phyloP scores from a whole-genome alignment of 1,140 invertebrate species.

The Rhopalosiphum padi region DNA sequence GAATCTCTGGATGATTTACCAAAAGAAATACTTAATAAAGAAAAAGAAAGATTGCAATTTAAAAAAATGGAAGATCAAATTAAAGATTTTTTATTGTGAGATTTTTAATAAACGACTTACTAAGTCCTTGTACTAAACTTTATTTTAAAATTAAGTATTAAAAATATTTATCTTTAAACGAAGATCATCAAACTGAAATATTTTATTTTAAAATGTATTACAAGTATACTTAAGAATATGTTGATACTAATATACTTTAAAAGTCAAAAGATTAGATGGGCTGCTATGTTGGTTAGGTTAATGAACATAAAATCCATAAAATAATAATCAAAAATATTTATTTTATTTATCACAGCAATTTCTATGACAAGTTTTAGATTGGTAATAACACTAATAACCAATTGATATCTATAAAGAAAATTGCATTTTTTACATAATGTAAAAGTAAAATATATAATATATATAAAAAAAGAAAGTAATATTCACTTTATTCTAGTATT shows the following conservation, averaged over 20 bases:
- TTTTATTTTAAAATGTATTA: not conserved
- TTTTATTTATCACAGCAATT: slow-evolving; percentile 12
- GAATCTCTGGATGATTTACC: slow-evolving; percentile 47
- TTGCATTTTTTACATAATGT: not conserved
- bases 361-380: not conserved
- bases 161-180: too few species aligned
- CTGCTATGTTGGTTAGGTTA: not conserved
- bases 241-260: not conserved
- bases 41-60: slow-evolving; percentile 8
- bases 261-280: too few species aligned
- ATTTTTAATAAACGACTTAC: not conserved
- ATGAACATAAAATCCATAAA: not conserved
- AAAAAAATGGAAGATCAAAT: slow-evolving; percentile 58
- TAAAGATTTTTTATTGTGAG: slow-evolving; percentile 58
- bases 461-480: not conserved
- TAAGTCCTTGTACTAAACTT: not conserved
- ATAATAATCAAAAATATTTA: not conserved
- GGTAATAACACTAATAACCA: not conserved
- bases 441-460: not conserved
- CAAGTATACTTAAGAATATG: too few species aligned
- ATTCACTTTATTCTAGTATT: not conserved
- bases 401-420: slow-evolving; percentile 1
- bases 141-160: too few species aligned
- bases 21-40: slow-evolving; percentile 40
- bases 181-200: not conserved